Evolutionary conservation across 2,113 vertebrate genomes (phyloP), one percentile per base, ranked within the genome.

Genomic region (Alces alces): DNA sequence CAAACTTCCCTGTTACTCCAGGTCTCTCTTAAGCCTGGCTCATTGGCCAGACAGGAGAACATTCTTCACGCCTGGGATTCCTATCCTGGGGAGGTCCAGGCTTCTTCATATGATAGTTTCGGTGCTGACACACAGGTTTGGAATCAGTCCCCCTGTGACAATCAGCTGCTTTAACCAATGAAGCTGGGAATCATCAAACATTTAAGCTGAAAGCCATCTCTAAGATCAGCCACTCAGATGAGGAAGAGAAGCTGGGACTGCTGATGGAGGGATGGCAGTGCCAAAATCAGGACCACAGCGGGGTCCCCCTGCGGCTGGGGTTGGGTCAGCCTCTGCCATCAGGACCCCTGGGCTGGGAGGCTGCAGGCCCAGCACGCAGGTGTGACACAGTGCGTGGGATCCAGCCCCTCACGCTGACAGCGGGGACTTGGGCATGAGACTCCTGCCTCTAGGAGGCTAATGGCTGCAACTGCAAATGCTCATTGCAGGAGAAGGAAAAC

Each of bases 311-410:
- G 50, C 17, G 0, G 55, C 27, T 33, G 43, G 39, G 66, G 55
- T 4, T 14, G n/a, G 23, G 84, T 28, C 33, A 30, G 12, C 60
- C n/a, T 83, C 23, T 6, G 7, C 15, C 30, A 86, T 61, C 36
- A 73, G 80, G 52, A 0, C 13, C 11, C 0, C 16, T 0, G 30
- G 45, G 33, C 33, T 0, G 4, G 64, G 52, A 57, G 36, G n/a
- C 84, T 33, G 25, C 8, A n/a, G 33, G 16, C 58, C 33, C 39
- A 1, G 12, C 7, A 16, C 1, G 1, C 21, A 23, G 58, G 55
- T 3, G 2, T 80, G 10, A 28, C 11, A 25, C 30, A 76, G 19
- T 19, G 50, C 15, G 8, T n/a, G 3, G 16, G 10, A 7, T 52
- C n/a, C 25, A 4, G n/a, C 13, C 16, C 36, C 55, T 39, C 43